A percentile compares a stretch with the other conserved stretches of the same genome.
phyloP scores from a whole-genome alignment of 53 echinoderm and acorn worm genomes.

The Luidia sarsii region DNA sequence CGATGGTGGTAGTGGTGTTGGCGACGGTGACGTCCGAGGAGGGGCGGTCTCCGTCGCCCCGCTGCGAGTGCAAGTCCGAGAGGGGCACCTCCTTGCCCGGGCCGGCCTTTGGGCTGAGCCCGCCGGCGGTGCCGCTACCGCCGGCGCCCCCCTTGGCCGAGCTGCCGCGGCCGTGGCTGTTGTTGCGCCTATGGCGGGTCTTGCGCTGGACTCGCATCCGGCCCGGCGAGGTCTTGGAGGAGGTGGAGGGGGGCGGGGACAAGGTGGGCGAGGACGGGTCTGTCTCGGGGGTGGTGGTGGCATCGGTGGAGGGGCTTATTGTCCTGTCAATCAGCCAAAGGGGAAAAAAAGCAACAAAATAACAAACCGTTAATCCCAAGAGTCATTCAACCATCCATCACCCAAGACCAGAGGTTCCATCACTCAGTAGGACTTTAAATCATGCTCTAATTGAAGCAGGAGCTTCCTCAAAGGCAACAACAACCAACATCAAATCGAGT shows the following conservation, averaged over 20 bases:
- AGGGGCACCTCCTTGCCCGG: slow-evolving; percentile 54
- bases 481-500: too few relatives aligned
- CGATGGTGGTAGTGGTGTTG: slow-evolving; percentile 31
- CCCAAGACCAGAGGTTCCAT: too few relatives aligned
- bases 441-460: too few relatives aligned
- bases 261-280: slow-evolving; percentile 45
- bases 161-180: slow-evolving; percentile 87
- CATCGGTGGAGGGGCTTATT: slow-evolving; percentile 79
- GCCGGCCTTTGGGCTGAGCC: slow-evolving; percentile 47
- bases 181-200: slow-evolving; percentile 83
- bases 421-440: too few relatives aligned
- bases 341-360: too few relatives aligned
- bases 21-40: slow-evolving; percentile 26
- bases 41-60: slow-evolving; percentile 33
- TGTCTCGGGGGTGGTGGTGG: slow-evolving; percentile 74
- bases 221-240: slow-evolving; percentile 61
- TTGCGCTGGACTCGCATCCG: slow-evolving; percentile 71
- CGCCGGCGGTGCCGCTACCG: slow-evolving; percentile 51
- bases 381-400: too few relatives aligned
- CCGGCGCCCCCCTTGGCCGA: slow-evolving; percentile 67
- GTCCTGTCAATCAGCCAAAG: slow-evolving; percentile 70
- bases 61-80: slow-evolving; percentile 37
- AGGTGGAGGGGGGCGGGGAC: slow-evolving; percentile 32
- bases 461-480: too few relatives aligned
- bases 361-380: too few relatives aligned